Evolutionary conservation across 2,113 vertebrate species (phyloP).

Genomic region (Platichthys stellatus): DNA sequence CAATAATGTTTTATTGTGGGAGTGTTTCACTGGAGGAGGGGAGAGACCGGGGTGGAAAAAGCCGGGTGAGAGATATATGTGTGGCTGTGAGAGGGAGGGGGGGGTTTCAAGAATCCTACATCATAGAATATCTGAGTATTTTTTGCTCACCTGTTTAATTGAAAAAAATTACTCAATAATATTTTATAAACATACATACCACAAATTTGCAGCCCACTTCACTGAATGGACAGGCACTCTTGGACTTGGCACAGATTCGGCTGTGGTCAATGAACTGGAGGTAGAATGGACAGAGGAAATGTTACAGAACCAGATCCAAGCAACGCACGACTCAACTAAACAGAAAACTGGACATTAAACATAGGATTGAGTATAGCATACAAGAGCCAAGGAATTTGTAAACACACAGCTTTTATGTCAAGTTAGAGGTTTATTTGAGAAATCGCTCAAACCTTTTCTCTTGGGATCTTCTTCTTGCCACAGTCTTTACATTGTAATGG

Average conservation of each 20-base stretch:
- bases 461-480: slow-evolving; percentile 88
- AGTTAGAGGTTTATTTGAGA: background rate
- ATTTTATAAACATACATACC: slow-evolving; percentile 55
- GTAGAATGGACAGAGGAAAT: background rate
- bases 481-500: slow-evolving; percentile 91
- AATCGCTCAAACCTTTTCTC: slow-evolving; percentile 85
- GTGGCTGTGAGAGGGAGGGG: no score
- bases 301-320: background rate
- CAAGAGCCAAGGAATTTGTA: no score
- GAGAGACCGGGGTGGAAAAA: no score
- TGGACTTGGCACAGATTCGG: slow-evolving; percentile 84
- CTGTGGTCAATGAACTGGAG: slow-evolving; percentile 88
- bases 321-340: background rate
- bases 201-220: slow-evolving; percentile 84
- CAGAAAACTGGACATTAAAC: slow-evolving; percentile 5
- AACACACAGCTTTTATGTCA: background rate
- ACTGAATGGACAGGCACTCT: slow-evolving; percentile 85
- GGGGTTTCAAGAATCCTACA: no score
- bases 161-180: background rate
- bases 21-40: no score
- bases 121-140: background rate
- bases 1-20: no score
- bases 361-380: background rate
- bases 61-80: no score
- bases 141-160: background rate